Percentiles rank a stretch among this genome's conserved stretches.
phyloP scores from a whole-genome alignment of 2,113 vertebrate species.

The Silurus asotus region DNA sequence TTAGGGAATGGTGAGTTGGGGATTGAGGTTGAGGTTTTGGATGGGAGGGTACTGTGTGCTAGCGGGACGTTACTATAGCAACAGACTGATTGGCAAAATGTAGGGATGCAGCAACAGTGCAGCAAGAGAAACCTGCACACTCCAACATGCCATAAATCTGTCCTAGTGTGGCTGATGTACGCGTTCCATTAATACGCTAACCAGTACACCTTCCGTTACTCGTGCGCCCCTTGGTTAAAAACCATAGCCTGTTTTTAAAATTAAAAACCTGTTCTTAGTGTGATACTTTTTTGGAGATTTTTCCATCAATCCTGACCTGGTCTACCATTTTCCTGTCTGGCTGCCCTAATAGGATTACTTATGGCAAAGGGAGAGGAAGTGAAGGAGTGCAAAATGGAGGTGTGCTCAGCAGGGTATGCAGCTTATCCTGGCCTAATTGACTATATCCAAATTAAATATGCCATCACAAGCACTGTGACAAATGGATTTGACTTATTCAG shows the following conservation, averaged over 20 bases:
- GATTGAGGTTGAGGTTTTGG: conserved; percentile 52
- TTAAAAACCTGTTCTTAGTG: conserved; percentile 60
- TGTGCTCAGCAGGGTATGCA: conserved; percentile 93
- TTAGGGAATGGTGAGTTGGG: conserved; percentile 62
- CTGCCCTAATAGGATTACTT: conserved; percentile 96
- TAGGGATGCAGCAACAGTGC: conserved; percentile 92
- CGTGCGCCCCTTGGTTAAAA: conserved; percentile 76
- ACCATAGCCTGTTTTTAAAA: conserved; percentile 70
- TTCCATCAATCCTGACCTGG: conserved; percentile 66
- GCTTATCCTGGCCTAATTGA: conserved; percentile 99
- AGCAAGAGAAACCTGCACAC: conserved; percentile 92
- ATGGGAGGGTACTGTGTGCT: conserved; percentile 53
- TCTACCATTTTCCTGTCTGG: conserved; percentile 75
- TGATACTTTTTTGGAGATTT: conserved; percentile 63
- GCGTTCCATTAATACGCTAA: conserved; percentile 91
- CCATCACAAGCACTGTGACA: conserved; percentile 99
- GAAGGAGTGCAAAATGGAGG: conserved; percentile 97
- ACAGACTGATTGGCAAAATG: conserved; percentile 99
- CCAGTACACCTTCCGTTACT: conserved; percentile 78
- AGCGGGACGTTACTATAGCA: conserved; percentile 86
- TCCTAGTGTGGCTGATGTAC: conserved; percentile 91
- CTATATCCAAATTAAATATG: conserved; percentile 99
- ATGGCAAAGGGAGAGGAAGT: conserved; percentile 85
- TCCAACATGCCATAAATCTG: conserved; percentile 99
- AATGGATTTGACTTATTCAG: conserved; percentile 99